Conservation (phyloP, 2,797 vertebrate species). For the Carduelis carduelis region DNA sequence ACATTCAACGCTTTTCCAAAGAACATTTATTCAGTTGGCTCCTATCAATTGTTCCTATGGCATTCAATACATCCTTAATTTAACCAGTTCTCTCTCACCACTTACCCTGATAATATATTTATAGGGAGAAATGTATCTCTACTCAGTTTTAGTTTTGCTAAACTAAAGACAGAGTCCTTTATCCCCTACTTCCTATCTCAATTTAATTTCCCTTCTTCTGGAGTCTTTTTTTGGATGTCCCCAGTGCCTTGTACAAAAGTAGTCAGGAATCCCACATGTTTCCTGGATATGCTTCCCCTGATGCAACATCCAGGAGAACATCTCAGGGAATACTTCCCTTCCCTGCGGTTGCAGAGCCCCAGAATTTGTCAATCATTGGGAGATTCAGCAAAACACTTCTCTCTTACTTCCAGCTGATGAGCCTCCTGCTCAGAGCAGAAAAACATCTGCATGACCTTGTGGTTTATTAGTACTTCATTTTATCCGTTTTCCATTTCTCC, state of each 20-base stretch:
- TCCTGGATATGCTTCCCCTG: constrained; percentile 59
- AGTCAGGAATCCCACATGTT: constrained; percentile 52
- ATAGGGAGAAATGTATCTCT: neutral
- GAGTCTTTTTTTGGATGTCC: constrained; percentile 40
- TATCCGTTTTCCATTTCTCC: constrained; percentile 5
- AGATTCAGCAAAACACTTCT: constrained; percentile 45
- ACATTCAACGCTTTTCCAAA: constrained; percentile 1
- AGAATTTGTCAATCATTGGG: constrained; percentile 17
- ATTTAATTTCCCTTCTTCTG: neutral
- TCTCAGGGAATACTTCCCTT: constrained; percentile 41
- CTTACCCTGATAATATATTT: neutral
- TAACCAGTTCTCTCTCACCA: neutral
- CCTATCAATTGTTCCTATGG: neutral
- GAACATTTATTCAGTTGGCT: neutral
- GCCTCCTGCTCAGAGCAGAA: neutral
- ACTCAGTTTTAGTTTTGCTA: neutral
- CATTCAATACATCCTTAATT: neutral
- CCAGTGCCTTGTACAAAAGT: constrained; percentile 50
- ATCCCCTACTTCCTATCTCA: neutral
- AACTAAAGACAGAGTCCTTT: neutral
- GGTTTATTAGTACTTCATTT: constrained; percentile 50
- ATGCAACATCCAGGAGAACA: constrained; percentile 54
- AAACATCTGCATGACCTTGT: constrained; percentile 64
- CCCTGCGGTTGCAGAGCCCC: neutral
- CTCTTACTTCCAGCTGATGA: constrained; percentile 38